Percentiles rank a stretch among this genome's conserved stretches.
phyloP scores from a whole-genome alignment of 2,888 invertebrate genomes.

The Arctia plantaginis region DNA sequence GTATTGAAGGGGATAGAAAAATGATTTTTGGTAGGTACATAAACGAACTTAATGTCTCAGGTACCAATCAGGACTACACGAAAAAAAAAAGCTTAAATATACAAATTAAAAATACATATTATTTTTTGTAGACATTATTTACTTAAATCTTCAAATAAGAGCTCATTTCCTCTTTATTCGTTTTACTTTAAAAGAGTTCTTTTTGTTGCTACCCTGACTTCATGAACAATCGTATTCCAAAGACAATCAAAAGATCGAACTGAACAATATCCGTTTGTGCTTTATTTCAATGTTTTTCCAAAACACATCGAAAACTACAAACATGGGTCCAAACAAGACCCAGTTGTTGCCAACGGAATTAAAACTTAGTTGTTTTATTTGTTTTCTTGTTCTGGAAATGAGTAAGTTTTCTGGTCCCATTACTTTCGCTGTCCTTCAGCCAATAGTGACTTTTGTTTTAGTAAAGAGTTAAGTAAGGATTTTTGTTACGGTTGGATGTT shows the following conservation, averaged over 20 bases:
- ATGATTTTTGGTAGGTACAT: too few species aligned
- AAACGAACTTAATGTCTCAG: too few species aligned
- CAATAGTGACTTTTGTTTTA: not conserved
- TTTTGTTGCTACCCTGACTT: not conserved
- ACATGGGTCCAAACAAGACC: conserved; percentile 35
- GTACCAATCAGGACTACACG: too few species aligned
- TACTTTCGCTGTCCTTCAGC: not conserved
- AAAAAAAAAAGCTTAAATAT: too few species aligned
- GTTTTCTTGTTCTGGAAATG: conserved; percentile 6
- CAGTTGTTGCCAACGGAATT: conserved; percentile 45
- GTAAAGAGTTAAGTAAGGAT: not conserved
- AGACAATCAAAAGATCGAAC: not conserved
- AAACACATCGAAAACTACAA: conserved; percentile 22
- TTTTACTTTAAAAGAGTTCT: too few species aligned
- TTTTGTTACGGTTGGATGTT: not conserved
- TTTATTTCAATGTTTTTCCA: not conserved
- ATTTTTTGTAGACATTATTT: too few species aligned
- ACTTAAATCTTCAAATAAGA: too few species aligned
- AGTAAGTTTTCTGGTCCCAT: not conserved
- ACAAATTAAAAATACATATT: too few species aligned
- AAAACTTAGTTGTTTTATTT: conserved; percentile 34
- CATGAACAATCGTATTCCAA: not conserved
- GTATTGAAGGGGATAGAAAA: too few species aligned
- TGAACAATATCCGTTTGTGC: not conserved
- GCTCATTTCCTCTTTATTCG: too few species aligned